Evolutionary conservation across 2,113 vertebrate genomes (phyloP), one percentile per base, ranked within the genome.

Genomic region (rat (Rattus norvegicus)): DNA sequence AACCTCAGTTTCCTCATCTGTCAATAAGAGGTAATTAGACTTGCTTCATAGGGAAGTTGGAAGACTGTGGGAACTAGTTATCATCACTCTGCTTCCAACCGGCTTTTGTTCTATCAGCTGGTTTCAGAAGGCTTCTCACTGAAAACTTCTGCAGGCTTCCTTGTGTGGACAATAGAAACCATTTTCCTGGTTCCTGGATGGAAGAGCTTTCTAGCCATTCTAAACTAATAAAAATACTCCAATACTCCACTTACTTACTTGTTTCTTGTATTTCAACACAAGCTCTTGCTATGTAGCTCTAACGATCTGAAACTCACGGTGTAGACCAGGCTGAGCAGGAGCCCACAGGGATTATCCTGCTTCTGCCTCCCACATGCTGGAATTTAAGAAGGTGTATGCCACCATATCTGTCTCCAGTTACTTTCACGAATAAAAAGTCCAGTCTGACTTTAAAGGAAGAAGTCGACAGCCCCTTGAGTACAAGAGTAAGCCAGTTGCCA

Each of bases 21-120:
- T 91, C 87, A 96, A 56, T 67, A 94, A 91, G 84, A 94, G n/a
- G 90, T 81, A 33, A 87, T 90, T 84, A 81, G 1, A 83, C 54
- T 92, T 81, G 47, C 47, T 54, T 93, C 79, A 84, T 30, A 87
- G 39, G 49, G 36, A 89, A 54, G 20, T 28, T 61, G 22, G 49
- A 54, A 92, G 54, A 72, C 94, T 61, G 47, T 91, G 36, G 33
- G 61, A 26, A 63, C n/a, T 70, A 61, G 26, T 67, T 47, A 26
- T 63, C 43, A 65, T 17, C 79, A 33, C 49, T 49, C 43, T 47
- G 39, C 47, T 87, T 88, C n/a, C n/a, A 52, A 47, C 22, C 56
- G 72, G 43, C 65, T 96, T 90, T 67, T 87, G 63, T 93, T 90
- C 69, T 69, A 1, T 81, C 91, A n/a, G 39, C 13, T 95, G 28